Base-by-base conservation (phyloP, 2,888 invertebrate genomes). In the Dinocampus coccinellae region DNA sequence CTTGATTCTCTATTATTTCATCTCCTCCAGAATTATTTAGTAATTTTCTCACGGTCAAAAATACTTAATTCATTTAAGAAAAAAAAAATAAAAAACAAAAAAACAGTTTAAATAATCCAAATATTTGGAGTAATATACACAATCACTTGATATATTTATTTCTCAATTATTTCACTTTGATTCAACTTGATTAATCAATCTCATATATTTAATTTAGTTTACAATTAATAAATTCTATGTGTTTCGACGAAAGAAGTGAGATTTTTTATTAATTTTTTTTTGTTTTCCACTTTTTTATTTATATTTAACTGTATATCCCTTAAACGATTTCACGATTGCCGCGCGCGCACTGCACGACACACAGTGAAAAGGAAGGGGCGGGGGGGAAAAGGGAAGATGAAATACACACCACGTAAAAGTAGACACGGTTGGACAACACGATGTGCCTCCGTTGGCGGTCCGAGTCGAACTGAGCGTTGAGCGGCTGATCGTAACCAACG, bases 401-500 rank as follows among this genome's bases (percentile, higher is more conserved):
- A 73, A 74, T 70, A 74, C 75, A 75, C 74, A 76, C 57, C 69
- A 69, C 68, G 20, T 47, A 47, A 53, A 73, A 42, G 63, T 53
- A 67, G 61, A 74, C 74, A 70, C 73, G 57, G 76, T 64, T 61
- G 58, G 73, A 55, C 78, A 74, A 65, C 74, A 78, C 80, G 76
- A 81, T 77, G 79, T 78, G 72, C 78, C 80, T 78, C 77, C 82
- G 79, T 76, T 81, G 84, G 82, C 82, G 83, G 79, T 83, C 83
- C 83, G 84, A 84, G 83, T 78, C 81, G 83, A 84, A 84, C 83
- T 83, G 83, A 83, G 82, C 78, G 78, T 78, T 78, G 78, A 76
- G 78, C 82, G 82, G 79, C 81, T 81, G 81, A 82, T 81, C 82
- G 81, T 78, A 78, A 80, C 78, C 78, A 79, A 79, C 80, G 79